phyloP scores from a whole-genome alignment of 2,113 vertebrate genomes.

The Chrysemys picta region DNA sequence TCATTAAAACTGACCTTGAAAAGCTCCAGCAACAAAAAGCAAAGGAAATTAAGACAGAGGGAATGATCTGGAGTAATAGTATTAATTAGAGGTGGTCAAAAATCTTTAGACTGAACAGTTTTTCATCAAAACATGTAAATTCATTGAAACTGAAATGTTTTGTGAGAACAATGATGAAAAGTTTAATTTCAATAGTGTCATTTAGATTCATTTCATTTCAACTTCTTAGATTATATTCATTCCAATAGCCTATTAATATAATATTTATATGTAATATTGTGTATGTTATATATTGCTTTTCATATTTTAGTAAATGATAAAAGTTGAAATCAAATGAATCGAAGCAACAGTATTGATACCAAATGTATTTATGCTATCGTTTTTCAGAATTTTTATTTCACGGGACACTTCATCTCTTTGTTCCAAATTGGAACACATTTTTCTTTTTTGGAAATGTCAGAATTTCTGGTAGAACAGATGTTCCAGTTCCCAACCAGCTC shows the following conservation, averaged over 20 bases:
- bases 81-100: neutral
- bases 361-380: neutral
- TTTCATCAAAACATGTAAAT: neutral
- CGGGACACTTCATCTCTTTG: neutral
- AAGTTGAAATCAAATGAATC: neutral
- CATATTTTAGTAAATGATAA: neutral
- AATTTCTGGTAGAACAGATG: neutral
- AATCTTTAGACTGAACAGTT: neutral
- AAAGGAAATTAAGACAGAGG: constrained; percentile 15
- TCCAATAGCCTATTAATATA: neutral
- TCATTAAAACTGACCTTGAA: neutral
- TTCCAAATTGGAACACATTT: neutral
- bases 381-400: neutral
- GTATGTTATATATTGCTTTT: neutral
- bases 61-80: constrained; percentile 27
- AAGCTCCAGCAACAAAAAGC: constrained; percentile 1
- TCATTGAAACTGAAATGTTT: neutral
- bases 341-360: neutral
- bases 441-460: neutral
- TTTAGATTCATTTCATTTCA: neutral
- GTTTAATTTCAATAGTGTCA: neutral
- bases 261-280: neutral
- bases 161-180: neutral
- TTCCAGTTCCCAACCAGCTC: neutral
- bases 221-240: neutral